Evolutionary conservation across 2,113 vertebrate genomes (phyloP).

Genomic region (Corythaeola cristata): DNA sequence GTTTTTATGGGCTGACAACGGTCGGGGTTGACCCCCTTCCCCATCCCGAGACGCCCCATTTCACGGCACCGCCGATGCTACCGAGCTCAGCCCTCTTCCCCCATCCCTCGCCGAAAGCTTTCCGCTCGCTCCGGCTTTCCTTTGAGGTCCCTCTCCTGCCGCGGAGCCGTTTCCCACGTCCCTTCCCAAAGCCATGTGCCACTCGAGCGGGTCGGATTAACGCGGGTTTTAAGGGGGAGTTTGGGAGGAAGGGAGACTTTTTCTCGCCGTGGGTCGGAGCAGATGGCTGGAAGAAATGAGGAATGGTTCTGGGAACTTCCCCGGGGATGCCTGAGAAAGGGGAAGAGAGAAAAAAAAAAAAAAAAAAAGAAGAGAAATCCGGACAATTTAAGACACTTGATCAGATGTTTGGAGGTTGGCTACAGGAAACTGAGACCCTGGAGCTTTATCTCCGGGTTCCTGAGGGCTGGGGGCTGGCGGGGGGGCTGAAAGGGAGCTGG

Average conservation of each 20-base stretch:
- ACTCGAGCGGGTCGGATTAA: not conserved
- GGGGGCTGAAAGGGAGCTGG: not conserved
- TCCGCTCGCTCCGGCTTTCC: not conserved
- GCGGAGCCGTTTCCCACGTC: not conserved
- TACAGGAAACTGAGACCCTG: slow-evolving; percentile 17
- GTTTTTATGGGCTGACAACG: not conserved
- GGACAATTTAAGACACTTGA: not conserved
- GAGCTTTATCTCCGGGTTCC: not conserved
- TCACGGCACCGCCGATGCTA: not conserved
- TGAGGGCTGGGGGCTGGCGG: slow-evolving; percentile 2
- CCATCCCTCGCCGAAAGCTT: not conserved
- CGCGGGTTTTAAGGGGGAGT: not conserved
- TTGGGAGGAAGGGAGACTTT: not conserved
- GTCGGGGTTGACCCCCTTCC: not conserved
- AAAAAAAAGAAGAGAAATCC: not conserved
- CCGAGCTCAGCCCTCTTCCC: not conserved
- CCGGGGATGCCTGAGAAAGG: not conserved
- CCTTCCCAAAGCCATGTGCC: not conserved
- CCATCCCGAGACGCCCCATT: not conserved
- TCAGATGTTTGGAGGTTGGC: slow-evolving; percentile 1
- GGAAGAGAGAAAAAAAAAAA: not conserved
- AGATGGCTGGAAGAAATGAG: slow-evolving; percentile 7
- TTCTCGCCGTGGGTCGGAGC: not conserved
- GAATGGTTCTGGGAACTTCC: slow-evolving; percentile 4
- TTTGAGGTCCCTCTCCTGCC: not conserved